Evolutionary conservation across 1,140 invertebrate genomes (phyloP).

Genomic region (Euura lappo): DNA sequence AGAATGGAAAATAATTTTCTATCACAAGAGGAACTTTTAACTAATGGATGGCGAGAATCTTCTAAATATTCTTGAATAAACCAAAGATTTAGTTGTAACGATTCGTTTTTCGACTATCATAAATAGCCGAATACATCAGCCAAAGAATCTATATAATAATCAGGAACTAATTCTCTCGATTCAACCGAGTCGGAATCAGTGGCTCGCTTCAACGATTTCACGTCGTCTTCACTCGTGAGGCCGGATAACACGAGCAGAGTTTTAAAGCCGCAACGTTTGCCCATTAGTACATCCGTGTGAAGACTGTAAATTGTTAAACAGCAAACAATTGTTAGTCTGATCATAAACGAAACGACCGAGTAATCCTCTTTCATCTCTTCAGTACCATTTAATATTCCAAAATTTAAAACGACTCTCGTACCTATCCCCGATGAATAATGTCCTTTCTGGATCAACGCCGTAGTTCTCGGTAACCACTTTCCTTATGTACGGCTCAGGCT

Average conservation of each 20-base stretch:
- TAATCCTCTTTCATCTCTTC: too few relatives aligned
- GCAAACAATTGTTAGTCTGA: neutral
- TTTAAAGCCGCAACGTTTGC: constrained; percentile 81
- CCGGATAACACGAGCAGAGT: constrained; percentile 85
- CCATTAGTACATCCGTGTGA: constrained; percentile 87
- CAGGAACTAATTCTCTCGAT: constrained; percentile 71
- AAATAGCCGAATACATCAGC: constrained; percentile 61
- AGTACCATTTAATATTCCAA: neutral
- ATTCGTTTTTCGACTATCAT: too few relatives aligned
- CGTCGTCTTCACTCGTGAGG: constrained; percentile 73
- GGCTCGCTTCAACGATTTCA: constrained; percentile 62
- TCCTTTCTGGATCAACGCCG: constrained; percentile 75
- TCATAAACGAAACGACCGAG: neutral
- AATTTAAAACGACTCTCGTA: constrained; percentile 42
- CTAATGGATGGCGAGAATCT: too few relatives aligned
- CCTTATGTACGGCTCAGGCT: constrained; percentile 67
- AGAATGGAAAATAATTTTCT: constrained; percentile 22
- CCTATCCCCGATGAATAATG: constrained; percentile 93
- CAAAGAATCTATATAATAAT: constrained; percentile 74
- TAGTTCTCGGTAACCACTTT: constrained; percentile 64
- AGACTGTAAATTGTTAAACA: constrained; percentile 62
- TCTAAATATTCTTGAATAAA: too few relatives aligned
- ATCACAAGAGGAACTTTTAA: constrained; percentile 50
- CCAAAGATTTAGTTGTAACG: too few relatives aligned
- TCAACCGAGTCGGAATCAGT: constrained; percentile 58